phyloP scores from a whole-genome alignment of 2,797 vertebrate genomes.

The Pseudomugil gertrudae region DNA sequence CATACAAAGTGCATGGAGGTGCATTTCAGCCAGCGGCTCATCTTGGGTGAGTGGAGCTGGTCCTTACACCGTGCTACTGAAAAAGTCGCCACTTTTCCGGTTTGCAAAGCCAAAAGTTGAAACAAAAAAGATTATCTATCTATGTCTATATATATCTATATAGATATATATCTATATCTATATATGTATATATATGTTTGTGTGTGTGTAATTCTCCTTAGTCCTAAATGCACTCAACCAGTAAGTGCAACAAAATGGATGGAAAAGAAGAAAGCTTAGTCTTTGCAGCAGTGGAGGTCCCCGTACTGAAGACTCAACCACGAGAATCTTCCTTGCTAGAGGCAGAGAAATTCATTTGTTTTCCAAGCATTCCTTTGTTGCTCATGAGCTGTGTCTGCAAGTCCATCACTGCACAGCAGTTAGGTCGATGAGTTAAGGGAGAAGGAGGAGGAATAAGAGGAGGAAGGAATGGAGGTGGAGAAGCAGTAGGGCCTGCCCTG shows the following conservation, averaged over 20 bases:
- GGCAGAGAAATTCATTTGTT: constrained; percentile 56
- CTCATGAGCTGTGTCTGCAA: constrained; percentile 67
- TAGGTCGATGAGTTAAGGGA: constrained; percentile 54
- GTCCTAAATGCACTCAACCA: constrained; percentile 76
- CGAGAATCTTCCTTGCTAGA: constrained; percentile 54
- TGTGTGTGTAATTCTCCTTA: constrained; percentile 40
- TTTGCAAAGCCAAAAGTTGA: constrained; percentile 60
- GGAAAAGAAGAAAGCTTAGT: constrained; percentile 32
- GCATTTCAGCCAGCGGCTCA: constrained; percentile 94
- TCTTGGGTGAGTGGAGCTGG: constrained; percentile 80
- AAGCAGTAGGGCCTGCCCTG: constrained; percentile 84
- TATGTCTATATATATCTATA: too few relatives aligned
- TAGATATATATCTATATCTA: too few relatives aligned
- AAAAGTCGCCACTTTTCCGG: constrained; percentile 72
- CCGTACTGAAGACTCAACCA: constrained; percentile 55
- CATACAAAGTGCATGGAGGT: constrained; percentile 90
- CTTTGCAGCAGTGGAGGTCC: constrained; percentile 37
- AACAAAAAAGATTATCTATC: constrained; percentile 9
- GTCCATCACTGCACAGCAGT: constrained; percentile 84
- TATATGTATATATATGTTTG: neutral
- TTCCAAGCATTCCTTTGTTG: constrained; percentile 63
- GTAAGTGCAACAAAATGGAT: constrained; percentile 67
- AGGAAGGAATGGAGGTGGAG: constrained; percentile 78
- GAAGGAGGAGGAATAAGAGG: constrained; percentile 65
- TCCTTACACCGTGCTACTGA: constrained; percentile 75